Evolutionary conservation across 1,140 invertebrate genomes (phyloP), one percentile per base, ranked within the genome.

Genomic region (Drosophila watanabei): DNA sequence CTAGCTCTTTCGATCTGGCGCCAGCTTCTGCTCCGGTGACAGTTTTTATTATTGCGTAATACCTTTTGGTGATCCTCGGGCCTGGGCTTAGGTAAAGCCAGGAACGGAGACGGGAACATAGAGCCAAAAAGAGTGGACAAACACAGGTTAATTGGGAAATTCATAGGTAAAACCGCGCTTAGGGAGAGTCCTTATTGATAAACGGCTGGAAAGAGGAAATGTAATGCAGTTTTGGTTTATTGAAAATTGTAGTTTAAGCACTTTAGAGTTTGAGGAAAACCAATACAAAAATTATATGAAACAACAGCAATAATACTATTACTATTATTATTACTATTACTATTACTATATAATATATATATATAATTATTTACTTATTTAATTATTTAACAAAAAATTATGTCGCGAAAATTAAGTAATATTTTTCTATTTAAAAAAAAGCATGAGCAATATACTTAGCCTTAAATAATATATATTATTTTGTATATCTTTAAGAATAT

Each of bases 31-130:
- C 20, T 10, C 59, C 24, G 64, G 49, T 80, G 71, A 80, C 82
- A 84, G 59, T 82, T 82, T 83, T 87, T 79, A 73, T 87, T 77
- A 28, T 87, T 83, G 84, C 80, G 80, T 88, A 88, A 82, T 87
- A 52, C 20, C 30, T 24, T n/a, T 24, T 2, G 35, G 14, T 4
- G 46, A 75, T 72, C 20, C 45, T 28, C 30, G 35, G 33, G 24
- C 20, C 6, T 16, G 35, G 54, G 9, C 20, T 35, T 32, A 52
- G 60, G 60, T 62, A 62, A 28, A 35, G 18, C 59, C 37, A 49
- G 30, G 37, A 41, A 35, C 11, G 33, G 2, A 20, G 14, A 5
- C 6, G 11, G 14, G 24, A 20, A 28, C 24, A 39, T 33, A 11
- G 28, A 24, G 24, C 28, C n/a, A 24, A 3, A 24, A 14, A 61